A percentile compares a stretch with the other conserved stretches of the same genome.
phyloP scores from a whole-genome alignment of 2,888 invertebrate species.

The Ophioninae sp. region DNA sequence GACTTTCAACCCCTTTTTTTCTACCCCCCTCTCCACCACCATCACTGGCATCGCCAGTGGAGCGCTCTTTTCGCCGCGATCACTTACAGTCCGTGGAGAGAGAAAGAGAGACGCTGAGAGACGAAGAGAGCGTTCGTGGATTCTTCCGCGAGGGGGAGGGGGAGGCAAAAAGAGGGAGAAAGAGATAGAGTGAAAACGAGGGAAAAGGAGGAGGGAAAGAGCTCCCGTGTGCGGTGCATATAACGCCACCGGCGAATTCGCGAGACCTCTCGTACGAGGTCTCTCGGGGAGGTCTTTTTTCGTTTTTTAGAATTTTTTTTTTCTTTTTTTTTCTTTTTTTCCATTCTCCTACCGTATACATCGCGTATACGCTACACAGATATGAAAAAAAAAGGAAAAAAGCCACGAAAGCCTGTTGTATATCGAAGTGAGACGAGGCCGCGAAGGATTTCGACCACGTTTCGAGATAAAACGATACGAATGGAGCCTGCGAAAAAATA shows the following conservation, averaged over 20 bases:
- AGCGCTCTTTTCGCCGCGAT: conserved; percentile 67
- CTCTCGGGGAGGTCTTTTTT: conserved; percentile 48
- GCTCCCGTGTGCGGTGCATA: conserved; percentile 52
- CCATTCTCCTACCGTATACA: conserved; percentile 33
- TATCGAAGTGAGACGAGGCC: conserved; percentile 47
- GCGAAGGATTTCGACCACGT: conserved; percentile 52
- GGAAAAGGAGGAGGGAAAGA: conserved; percentile 52
- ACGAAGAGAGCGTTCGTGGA: conserved; percentile 6
- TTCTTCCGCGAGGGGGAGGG: conserved; percentile 56
- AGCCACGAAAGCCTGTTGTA: conserved; percentile 26
- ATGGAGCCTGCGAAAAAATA: conserved; percentile 35
- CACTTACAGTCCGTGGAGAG: conserved; percentile 73
- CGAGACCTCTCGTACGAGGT: conserved; percentile 61
- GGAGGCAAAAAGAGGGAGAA: conserved; percentile 17
- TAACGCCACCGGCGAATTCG: conserved; percentile 56
- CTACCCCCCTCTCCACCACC: conserved; percentile 54
- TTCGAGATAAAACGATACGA: conserved; percentile 57
- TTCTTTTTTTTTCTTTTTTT: too few relatives aligned
- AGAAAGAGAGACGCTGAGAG: conserved; percentile 40
- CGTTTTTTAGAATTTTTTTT: too few relatives aligned
- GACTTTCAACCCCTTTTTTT: conserved; percentile 77
- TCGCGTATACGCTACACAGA: conserved; percentile 18
- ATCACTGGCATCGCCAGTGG: conserved; percentile 53
- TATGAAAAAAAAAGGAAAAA: conserved; percentile 4
- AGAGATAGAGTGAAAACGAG: conserved; percentile 40